Percentiles rank a stretch among this genome's conserved stretches.
Conservation (phyloP, 1,140 invertebrate genomes). For the Pseudomyrmex pallidus region DNA sequence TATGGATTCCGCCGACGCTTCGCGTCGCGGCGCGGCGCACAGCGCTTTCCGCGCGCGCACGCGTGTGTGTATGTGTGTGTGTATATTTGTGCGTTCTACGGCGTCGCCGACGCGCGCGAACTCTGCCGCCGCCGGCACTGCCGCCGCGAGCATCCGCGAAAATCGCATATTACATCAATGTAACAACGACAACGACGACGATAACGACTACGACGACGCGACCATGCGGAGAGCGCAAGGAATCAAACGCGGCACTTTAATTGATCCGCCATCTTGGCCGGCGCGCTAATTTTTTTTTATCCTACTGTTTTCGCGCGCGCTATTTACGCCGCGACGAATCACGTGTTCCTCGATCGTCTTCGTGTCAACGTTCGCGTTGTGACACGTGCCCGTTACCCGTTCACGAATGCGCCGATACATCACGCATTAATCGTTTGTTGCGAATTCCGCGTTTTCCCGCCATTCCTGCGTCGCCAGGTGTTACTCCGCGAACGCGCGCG, state of each 20-base stretch:
- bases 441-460: constrained; percentile 65
- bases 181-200: constrained; percentile 18
- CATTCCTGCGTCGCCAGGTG: constrained; percentile 40
- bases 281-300: constrained; percentile 12
- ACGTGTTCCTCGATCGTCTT: neutral
- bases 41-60: neutral
- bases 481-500: constrained; percentile 59
- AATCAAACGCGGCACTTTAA: constrained; percentile 75
- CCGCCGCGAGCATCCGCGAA: neutral
- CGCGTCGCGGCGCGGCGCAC: constrained; percentile 48
- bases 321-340: neutral
- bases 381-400: neutral
- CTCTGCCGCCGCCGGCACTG: neutral
- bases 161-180: constrained; percentile 47
- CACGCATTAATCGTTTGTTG: neutral
- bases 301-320: neutral
- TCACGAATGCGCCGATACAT: neutral
- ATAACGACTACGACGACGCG: constrained; percentile 38
- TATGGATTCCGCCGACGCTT: constrained; percentile 70
- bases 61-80: neutral
- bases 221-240: constrained; percentile 64
- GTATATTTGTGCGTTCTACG: neutral
- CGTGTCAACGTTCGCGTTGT: neutral
- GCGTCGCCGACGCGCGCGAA: neutral
- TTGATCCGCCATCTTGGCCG: constrained; percentile 79